These are phyloP conservation scores for Tenthredo amoena DNA, from an alignment of 2,888 invertebrate species.

Conservation along the genomic window DNA sequence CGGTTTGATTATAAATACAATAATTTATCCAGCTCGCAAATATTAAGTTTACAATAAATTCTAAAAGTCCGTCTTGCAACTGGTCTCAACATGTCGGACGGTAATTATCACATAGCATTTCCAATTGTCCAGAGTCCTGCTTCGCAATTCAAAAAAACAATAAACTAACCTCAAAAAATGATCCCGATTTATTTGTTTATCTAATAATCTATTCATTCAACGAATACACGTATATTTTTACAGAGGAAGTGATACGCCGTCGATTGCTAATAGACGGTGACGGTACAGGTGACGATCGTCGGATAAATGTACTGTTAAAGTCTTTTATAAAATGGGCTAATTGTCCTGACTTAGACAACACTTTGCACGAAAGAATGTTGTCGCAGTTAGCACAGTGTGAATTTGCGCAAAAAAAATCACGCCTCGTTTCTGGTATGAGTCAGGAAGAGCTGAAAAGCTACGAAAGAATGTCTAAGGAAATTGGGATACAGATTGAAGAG, in stretches of 20 bases:
- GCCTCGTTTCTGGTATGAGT: constrained; percentile 89
- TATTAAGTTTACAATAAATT: neutral
- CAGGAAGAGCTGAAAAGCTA: constrained; percentile 91
- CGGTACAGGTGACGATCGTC: constrained; percentile 96
- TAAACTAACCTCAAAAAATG: neutral
- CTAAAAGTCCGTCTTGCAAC: neutral
- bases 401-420: constrained; percentile 91
- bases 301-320: constrained; percentile 91
- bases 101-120: neutral
- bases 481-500: constrained; percentile 88
- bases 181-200: neutral
- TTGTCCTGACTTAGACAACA: constrained; percentile 79
- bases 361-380: constrained; percentile 87
- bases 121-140: neutral
- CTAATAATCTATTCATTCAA: neutral
- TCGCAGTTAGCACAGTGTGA: constrained; percentile 93
- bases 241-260: constrained; percentile 96
- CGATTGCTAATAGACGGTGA: constrained; percentile 97
- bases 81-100: constrained; percentile 26
- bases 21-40: neutral
- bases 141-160: neutral
- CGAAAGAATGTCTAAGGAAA: constrained; percentile 86
- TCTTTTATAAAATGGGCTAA: constrained; percentile 91
- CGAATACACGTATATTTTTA: constrained; percentile 65
- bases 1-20: neutral